phyloP scores from a whole-genome alignment of 2,113 vertebrate genomes.

The Anser brachyrhynchus region DNA sequence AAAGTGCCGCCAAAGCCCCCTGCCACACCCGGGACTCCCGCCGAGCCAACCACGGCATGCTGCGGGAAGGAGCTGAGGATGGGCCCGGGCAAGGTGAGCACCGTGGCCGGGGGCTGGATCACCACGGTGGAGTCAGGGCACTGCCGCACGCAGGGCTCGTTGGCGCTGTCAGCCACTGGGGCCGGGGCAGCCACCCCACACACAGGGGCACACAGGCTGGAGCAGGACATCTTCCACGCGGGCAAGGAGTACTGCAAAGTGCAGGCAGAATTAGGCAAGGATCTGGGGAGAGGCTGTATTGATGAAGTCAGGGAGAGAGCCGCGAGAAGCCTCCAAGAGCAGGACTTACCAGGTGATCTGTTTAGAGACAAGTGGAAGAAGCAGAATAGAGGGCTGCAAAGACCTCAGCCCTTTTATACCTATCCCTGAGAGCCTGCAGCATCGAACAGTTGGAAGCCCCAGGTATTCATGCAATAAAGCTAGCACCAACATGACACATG shows the following conservation, averaged over 20 bases:
- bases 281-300: no score
- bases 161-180: background rate
- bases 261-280: no score
- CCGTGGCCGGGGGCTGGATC: background rate
- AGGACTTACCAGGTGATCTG: background rate
- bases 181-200: background rate
- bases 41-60: background rate
- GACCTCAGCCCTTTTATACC: background rate
- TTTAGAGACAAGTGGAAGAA: background rate
- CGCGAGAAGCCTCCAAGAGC: no score
- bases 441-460: background rate
- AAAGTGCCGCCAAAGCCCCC: background rate
- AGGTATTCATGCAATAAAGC: no score
- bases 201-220: no score
- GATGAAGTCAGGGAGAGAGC: no score
- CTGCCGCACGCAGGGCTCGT: background rate
- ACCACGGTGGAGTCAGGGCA: background rate
- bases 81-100: background rate
- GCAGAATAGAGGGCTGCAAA: background rate
- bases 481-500: no score
- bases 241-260: background rate
- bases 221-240: background rate
- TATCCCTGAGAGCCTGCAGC: background rate
- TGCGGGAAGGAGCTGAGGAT: background rate
- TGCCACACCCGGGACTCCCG: background rate